Percentiles rank a stretch among this genome's conserved stretches.
Conservation (phyloP, 2,888 invertebrate species). For the Xanthia togata region DNA sequence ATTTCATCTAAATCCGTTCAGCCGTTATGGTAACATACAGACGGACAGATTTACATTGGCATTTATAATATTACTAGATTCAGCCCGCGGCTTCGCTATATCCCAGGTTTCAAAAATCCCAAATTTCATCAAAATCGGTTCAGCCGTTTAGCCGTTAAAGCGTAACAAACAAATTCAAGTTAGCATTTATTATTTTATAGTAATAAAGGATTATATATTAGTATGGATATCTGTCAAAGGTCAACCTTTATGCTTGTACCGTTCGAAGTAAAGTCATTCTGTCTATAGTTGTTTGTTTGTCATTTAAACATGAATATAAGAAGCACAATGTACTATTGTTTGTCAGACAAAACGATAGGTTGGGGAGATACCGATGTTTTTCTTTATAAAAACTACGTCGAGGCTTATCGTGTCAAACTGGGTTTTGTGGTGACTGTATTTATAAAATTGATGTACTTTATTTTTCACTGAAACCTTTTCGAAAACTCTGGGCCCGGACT, state of each 20-base stretch:
- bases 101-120: too few relatives aligned
- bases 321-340: conserved; percentile 1
- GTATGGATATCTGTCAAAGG: conserved; percentile 12
- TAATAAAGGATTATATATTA: background rate
- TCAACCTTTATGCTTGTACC: conserved; percentile 1
- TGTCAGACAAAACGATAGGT: background rate
- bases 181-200: too few relatives aligned
- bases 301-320: conserved; percentile 2
- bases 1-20: background rate
- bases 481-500: too few relatives aligned
- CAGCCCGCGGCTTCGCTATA: too few relatives aligned
- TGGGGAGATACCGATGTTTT: conserved; percentile 9
- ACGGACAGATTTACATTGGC: background rate
- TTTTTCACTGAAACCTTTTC: too few relatives aligned
- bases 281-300: conserved; percentile 4
- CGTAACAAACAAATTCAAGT: too few relatives aligned
- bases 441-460: too few relatives aligned
- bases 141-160: too few relatives aligned
- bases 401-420: background rate
- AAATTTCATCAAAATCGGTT: too few relatives aligned
- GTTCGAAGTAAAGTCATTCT: background rate
- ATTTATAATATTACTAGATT: too few relatives aligned
- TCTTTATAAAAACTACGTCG: background rate
- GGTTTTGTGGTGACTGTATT: background rate
- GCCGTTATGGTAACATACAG: background rate